Base-by-base conservation (phyloP, 2,797 vertebrate species). In the Trichosurus vulpecula region DNA sequence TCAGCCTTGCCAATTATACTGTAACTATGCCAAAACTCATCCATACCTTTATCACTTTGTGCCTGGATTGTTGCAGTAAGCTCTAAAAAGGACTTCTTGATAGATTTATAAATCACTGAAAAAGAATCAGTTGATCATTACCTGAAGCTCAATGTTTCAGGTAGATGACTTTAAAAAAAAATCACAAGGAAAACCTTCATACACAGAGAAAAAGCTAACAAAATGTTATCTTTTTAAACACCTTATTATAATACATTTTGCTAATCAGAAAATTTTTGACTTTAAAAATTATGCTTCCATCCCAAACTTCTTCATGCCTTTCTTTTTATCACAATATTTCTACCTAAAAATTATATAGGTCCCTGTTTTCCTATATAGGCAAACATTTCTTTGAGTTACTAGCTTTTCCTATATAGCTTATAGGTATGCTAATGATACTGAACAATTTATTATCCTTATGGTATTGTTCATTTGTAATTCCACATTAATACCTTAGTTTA, bases 1-100 rank as follows among this genome's bases (percentile, higher is more conserved):
- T 97, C 66, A 95, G 12, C 90, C 96, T 57, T 95, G 31, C 0
- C 31, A 94, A 96, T 96, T 97, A 25, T 90, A 30, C 29, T 94
- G 74, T 93, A 89, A 95, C 56, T 95, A 25, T 81, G 19, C 94
- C 96, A 95, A 61, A 61, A 96, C 47, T 93, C 25, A 92, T 93
- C 55, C 35, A 56, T 93, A 52, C 47, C 5, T 96, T 97, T 96
- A 56, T 93, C 4, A 97, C 29, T 31, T 95, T 10, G 92, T 92
- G 31, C 97, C 53, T 96, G 54, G 91, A 94, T 74, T 95, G 51
- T 19, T 97, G 4, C 11, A 91, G 90, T 95, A 94, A 27, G 6
- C 25, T 93, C 6, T 57, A 96, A 96, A 95, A 47, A 93, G 90
- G 92, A 52, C 3, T 92, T 97, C 54, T 53, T 94, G 35, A 0